phyloP scores from a whole-genome alignment of 2,113 vertebrate genomes.

The Diadophis punctatus region DNA sequence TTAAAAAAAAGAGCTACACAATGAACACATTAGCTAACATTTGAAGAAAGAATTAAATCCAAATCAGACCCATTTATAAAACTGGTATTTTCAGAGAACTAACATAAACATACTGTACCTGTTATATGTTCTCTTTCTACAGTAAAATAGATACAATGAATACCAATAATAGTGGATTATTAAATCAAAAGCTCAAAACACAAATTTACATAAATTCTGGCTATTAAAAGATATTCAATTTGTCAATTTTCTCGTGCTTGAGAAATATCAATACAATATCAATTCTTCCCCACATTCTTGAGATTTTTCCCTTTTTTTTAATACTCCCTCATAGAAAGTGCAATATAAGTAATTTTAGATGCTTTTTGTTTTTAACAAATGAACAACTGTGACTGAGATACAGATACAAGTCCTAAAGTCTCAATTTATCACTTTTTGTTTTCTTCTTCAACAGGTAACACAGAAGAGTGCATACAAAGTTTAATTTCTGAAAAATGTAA shows the following conservation, averaged over 20 bases:
- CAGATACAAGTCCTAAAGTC: not conserved
- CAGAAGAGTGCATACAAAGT: not conserved
- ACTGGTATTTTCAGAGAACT: not conserved
- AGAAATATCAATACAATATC: not conserved
- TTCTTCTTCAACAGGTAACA: not conserved
- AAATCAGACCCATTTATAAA: not conserved
- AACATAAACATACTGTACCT: not conserved
- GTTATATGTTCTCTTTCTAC: not conserved
- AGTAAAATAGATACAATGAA: not conserved
- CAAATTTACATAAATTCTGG: not conserved
- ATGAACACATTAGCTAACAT: not conserved
- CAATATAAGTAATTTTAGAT: not conserved
- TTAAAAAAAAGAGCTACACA: not conserved
- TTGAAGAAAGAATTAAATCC: not conserved
- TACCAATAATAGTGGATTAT: not conserved
- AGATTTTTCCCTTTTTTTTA: not conserved
- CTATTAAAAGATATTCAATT: not conserved
- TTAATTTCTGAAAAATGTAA: not conserved
- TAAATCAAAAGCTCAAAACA: not conserved
- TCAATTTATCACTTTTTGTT: not conserved
- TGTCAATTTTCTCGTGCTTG: not conserved
- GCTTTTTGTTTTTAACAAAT: not conserved
- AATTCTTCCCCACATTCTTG: not conserved
- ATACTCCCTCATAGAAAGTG: not conserved
- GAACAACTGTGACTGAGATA: not conserved